Conservation (phyloP, 2,888 invertebrate species). For the Cephus rjabovi region DNA sequence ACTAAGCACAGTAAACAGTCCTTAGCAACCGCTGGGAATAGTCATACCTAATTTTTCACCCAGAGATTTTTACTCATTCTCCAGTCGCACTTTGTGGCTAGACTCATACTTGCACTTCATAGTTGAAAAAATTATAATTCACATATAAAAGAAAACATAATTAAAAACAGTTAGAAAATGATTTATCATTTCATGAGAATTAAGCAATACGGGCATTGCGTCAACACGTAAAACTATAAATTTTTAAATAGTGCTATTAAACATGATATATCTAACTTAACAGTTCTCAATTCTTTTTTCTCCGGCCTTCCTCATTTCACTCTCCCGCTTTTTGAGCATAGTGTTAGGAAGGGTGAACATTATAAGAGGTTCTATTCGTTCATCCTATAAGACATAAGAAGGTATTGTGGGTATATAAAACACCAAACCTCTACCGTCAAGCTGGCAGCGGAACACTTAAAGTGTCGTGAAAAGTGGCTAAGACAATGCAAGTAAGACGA, state of each 20-base stretch:
- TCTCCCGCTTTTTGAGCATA: not conserved
- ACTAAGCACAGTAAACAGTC: slow-evolving; percentile 24
- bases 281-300: not conserved
- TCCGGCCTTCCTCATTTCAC: not conserved
- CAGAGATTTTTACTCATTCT: not conserved
- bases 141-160: not conserved
- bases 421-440: not conserved
- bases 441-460: not conserved
- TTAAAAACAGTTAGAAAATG: not conserved
- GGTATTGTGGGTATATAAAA: not conserved
- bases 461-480: not conserved
- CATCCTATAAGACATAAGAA: not conserved
- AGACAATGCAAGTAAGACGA: not conserved
- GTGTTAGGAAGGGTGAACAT: too few relatives aligned
- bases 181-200: not conserved
- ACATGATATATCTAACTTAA: not conserved
- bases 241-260: not conserved
- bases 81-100: not conserved
- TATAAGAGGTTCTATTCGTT: too few relatives aligned
- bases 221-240: not conserved
- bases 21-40: slow-evolving; percentile 14
- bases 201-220: not conserved
- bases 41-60: not conserved
- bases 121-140: not conserved
- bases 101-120: not conserved